Percentiles rank a stretch among this genome's conserved stretches.
phyloP scores from a whole-genome alignment of 30 jellyfish, hydroid and myxozoan genomes.

The Aurelia coerulea region DNA sequence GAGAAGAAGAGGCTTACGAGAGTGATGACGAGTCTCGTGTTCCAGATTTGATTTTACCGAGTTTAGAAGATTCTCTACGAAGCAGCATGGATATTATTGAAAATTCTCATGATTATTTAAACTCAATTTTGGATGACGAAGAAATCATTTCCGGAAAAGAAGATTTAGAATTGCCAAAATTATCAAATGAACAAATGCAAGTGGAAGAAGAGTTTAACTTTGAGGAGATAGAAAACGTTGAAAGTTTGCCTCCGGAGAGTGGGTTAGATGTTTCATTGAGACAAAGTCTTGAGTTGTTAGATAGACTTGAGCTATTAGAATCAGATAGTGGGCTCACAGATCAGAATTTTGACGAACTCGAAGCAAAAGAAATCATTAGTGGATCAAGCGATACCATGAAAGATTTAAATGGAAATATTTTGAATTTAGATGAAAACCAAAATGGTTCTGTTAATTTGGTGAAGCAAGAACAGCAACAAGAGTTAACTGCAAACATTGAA shows the following conservation, averaged over 20 bases:
- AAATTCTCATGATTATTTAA: background rate
- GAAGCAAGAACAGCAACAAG: too few species aligned
- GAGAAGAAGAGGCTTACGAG: background rate
- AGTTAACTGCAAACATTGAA: background rate
- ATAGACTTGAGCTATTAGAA: constrained; percentile 40
- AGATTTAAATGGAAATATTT: background rate
- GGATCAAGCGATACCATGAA: background rate
- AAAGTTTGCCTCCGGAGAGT: constrained; percentile 19
- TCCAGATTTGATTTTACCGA: background rate
- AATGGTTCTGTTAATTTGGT: background rate
- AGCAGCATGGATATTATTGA: background rate
- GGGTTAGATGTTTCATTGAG: constrained; percentile 14
- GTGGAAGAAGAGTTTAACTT: background rate
- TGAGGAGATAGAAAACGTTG: background rate
- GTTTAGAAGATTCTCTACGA: constrained; percentile 35
- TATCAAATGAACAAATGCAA: too few species aligned
- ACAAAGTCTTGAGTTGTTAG: constrained; percentile 53
- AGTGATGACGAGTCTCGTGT: background rate
- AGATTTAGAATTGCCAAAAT: too few species aligned
- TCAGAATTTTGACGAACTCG: background rate
- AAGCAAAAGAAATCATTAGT: background rate
- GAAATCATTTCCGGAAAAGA: background rate
- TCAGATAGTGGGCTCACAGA: background rate
- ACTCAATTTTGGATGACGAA: background rate
- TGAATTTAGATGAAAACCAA: background rate